Evolutionary conservation across 2,113 vertebrate species (phyloP).

Genomic region (Pseudopodoces humilis): DNA sequence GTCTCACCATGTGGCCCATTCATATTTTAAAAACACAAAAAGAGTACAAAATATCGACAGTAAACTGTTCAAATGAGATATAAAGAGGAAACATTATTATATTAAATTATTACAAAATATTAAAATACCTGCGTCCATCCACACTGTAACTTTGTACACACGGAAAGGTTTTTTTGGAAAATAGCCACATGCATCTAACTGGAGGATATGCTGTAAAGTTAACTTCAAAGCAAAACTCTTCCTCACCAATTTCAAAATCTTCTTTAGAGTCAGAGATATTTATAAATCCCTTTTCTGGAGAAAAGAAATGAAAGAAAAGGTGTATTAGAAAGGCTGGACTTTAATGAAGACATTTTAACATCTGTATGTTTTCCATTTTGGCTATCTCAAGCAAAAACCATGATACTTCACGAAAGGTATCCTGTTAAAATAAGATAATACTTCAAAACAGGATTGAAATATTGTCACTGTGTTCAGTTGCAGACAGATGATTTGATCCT

Average conservation of each 20-base stretch:
- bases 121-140: slow-evolving; percentile 71
- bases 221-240: slow-evolving; percentile 79
- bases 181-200: slow-evolving; percentile 83
- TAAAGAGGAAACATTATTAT: neutral
- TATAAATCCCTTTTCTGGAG: slow-evolving; percentile 83
- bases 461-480: neutral
- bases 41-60: neutral
- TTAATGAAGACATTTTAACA: neutral
- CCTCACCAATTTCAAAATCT: slow-evolving; percentile 68
- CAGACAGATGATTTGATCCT: neutral
- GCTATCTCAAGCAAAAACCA: neutral
- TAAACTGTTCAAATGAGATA: neutral
- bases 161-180: slow-evolving; percentile 65
- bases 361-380: neutral
- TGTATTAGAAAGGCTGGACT: neutral
- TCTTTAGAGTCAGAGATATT: slow-evolving; percentile 72
- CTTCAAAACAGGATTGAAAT: neutral
- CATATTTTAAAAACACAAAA: neutral
- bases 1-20: neutral
- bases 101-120: neutral
- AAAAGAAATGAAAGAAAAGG: neutral
- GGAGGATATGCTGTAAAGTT: slow-evolving; percentile 81
- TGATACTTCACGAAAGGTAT: neutral
- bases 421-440: neutral
- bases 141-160: slow-evolving; percentile 65